Conservation (phyloP, 2,888 invertebrate genomes). For the Eudasyphora cyanicolor region DNA sequence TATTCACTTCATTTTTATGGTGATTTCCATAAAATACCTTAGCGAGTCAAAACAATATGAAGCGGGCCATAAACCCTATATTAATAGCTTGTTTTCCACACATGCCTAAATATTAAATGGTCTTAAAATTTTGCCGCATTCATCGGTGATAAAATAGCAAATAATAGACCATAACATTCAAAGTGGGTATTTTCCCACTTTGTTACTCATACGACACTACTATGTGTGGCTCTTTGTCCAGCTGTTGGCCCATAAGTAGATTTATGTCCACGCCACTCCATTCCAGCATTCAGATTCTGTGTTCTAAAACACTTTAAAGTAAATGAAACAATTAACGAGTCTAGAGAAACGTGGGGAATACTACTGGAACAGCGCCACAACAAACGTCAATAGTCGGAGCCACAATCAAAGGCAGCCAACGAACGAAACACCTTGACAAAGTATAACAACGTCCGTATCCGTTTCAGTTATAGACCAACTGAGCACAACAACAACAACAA, state of each 20-base stretch:
- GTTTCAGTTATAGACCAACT: slow-evolving; percentile 41
- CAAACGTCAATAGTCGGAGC: background rate
- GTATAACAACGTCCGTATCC: slow-evolving; percentile 52
- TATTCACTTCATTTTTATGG: too few relatives aligned
- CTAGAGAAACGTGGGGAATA: background rate
- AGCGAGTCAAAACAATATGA: too few relatives aligned
- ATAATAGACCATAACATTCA: background rate
- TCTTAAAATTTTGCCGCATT: too few relatives aligned
- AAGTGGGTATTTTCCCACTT: background rate
- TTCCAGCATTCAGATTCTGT: background rate
- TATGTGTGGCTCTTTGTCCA: too few relatives aligned
- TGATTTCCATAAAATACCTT: too few relatives aligned
- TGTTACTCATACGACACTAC: background rate
- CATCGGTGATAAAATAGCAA: background rate
- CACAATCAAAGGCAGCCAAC: background rate
- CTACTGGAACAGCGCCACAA: background rate
- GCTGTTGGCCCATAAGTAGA: too few relatives aligned
- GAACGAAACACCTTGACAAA: background rate
- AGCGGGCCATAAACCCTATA: too few relatives aligned
- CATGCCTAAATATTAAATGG: too few relatives aligned
- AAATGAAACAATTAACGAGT: background rate
- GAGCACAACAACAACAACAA: too few relatives aligned
- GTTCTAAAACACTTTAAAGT: background rate
- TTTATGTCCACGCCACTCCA: slow-evolving; percentile 13
- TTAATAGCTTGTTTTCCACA: too few relatives aligned